Evolutionary conservation across 2,888 invertebrate species (phyloP), one percentile per base, ranked within the genome.

Genomic region (Alentia gelatinosa): DNA sequence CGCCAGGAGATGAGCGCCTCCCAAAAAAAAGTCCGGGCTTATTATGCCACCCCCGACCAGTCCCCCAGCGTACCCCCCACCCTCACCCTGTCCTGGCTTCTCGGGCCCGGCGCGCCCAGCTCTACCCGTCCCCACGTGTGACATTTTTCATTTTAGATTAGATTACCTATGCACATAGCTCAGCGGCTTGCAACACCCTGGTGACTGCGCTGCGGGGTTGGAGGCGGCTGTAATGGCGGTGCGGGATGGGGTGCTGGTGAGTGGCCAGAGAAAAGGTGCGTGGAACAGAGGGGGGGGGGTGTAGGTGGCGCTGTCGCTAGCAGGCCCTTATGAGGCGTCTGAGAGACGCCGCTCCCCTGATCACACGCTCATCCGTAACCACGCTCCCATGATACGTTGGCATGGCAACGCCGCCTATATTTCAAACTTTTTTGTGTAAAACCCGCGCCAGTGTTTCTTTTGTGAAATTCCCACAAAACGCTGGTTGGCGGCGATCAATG

Each of bases 81-180:
- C 74, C 30, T 15, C 74, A 3, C 19, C 74, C 74, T 19, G 9
- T 9, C 30, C 30, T 33, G 12, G 30, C 74, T 33, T 19, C n/a
- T 33, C n/a, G 74, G 74, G 30, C n/a, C n/a, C 12, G 30, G 33
- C 74, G 30, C 74, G 4, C 4, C 79, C 79, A 37, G 39, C n/a
- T n/a, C 79, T 39, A 79, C 12, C 30, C 12, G 30, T 26, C 37
- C 79, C 74, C 37, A 35, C 37, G 79, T 19, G 79, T 39, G 7
- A 39, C 79, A 79, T 79, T 79, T 79, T 79, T 79, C 79, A 79
- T 79, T 79, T 79, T 79, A 79, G 79, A 79, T 79, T 79, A 79
- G 79, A 79, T 79, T 79, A 79, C 79, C 79, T 79, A 79, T 79
- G 79, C 79, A 79, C 79, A 79, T 79, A 79, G 79, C 79, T 79